These are phyloP conservation scores for Mythimna loreyi DNA, from an alignment of 2,888 invertebrate genomes.

Conservation along the genomic window DNA sequence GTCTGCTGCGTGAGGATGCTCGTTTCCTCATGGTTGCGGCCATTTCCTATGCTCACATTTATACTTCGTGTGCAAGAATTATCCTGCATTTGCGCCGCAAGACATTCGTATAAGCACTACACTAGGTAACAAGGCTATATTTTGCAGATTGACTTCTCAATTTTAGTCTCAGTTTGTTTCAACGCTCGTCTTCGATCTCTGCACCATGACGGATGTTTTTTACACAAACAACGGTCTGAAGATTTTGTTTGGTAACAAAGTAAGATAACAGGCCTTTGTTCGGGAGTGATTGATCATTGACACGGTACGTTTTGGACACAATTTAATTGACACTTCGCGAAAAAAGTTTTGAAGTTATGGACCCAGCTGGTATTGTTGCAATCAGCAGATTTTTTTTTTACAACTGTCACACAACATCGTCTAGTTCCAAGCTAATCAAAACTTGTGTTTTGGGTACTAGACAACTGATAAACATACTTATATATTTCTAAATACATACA, in stretches of 20 bases:
- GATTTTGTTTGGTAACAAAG: constrained; percentile 45
- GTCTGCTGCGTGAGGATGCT: no score
- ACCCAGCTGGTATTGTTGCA: neutral
- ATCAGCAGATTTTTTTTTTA: neutral
- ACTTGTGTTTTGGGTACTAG: no score
- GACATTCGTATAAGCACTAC: no score
- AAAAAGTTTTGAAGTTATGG: neutral
- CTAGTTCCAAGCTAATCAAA: no score
- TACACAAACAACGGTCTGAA: constrained; percentile 31
- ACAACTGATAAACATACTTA: no score
- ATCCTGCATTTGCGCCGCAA: no score
- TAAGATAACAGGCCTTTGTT: constrained; percentile 37
- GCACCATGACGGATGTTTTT: constrained; percentile 47
- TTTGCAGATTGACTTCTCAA: neutral
- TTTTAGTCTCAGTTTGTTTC: constrained; percentile 1
- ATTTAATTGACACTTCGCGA: neutral
- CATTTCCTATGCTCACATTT: no score
- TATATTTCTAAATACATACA: no score
- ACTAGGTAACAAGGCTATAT: neutral
- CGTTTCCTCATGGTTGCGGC: no score
- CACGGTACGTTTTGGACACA: constrained; percentile 2
- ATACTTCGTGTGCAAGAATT: no score
- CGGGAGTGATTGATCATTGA: constrained; percentile 7
- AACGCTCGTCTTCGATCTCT: neutral
- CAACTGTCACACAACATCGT: no score